Evolutionary conservation across 1,140 invertebrate genomes (phyloP).

Genomic region (Meloidogyne hapla): DNA sequence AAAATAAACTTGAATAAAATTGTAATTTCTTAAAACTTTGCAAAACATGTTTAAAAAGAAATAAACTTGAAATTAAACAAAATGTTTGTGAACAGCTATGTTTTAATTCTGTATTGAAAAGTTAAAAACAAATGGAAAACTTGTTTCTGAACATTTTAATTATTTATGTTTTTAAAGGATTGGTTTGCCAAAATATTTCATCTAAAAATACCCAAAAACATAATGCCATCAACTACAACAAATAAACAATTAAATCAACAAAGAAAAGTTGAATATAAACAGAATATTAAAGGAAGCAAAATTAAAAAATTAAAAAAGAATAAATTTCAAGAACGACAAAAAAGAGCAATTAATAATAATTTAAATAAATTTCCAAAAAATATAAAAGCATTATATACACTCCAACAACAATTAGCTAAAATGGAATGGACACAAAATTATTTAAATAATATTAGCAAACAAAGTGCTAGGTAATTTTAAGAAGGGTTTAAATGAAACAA

Average conservation of each 20-base stretch:
- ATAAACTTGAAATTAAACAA: too few species aligned
- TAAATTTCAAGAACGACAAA: too few species aligned
- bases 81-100: too few species aligned
- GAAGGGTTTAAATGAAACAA: too few species aligned
- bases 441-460: slow-evolving; percentile 9
- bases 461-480: neutral
- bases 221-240: neutral
- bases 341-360: slow-evolving; percentile 5
- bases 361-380: slow-evolving; percentile 16
- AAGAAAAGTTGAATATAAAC: neutral
- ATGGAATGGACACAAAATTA: slow-evolving; percentile 13
- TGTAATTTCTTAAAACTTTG: too few species aligned
- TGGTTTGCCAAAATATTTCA: neutral
- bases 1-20: too few species aligned
- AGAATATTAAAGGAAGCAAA: neutral
- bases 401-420: neutral
- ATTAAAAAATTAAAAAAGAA: neutral
- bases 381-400: neutral
- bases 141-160: too few species aligned
- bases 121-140: too few species aligned
- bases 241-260: neutral
- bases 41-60: too few species aligned
- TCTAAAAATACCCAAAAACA: neutral
- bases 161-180: slow-evolving; percentile 3
- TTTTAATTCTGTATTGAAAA: too few species aligned